Conservation (phyloP, 2,797 vertebrate genomes). For the Manis crassicaudata region DNA sequence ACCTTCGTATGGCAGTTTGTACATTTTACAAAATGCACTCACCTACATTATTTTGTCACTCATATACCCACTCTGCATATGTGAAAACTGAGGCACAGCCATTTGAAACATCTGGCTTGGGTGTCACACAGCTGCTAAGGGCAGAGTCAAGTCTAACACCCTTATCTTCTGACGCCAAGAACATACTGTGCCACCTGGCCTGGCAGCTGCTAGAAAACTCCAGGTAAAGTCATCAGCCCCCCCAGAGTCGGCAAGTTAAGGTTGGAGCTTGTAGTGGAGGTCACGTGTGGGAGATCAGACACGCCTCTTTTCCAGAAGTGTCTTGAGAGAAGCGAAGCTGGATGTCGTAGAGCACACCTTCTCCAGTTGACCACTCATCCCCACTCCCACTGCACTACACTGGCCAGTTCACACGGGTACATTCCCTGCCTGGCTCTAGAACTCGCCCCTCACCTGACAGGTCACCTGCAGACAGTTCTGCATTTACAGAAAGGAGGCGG, state of each 20-base stretch:
- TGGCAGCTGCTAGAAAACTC: not conserved
- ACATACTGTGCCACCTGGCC: not conserved
- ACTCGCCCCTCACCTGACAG: not conserved
- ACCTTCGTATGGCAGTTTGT: not conserved
- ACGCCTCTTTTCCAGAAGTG: not conserved
- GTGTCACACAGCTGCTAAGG: not conserved
- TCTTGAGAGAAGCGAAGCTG: not conserved
- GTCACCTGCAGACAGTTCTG: not conserved
- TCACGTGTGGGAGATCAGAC: not conserved
- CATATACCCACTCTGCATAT: not conserved
- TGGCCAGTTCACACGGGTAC: rapidly evolving
- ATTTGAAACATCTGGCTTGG: not conserved
- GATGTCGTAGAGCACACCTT: not conserved
- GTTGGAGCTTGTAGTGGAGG: not conserved
- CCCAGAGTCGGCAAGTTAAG: not conserved
- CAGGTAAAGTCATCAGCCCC: not conserved
- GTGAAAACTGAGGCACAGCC: not conserved
- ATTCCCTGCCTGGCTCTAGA: not conserved
- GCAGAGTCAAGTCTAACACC: not conserved
- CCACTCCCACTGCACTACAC: not conserved
- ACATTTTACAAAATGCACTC: not conserved
- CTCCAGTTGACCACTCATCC: rapidly evolving
- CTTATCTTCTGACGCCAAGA: not conserved
- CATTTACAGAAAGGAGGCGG: not conserved
- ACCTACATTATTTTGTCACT: not conserved